Evolutionary conservation across 1,140 invertebrate species (phyloP), one percentile per base, ranked within the genome.

Genomic region (Drosophila pseudoananassae): DNA sequence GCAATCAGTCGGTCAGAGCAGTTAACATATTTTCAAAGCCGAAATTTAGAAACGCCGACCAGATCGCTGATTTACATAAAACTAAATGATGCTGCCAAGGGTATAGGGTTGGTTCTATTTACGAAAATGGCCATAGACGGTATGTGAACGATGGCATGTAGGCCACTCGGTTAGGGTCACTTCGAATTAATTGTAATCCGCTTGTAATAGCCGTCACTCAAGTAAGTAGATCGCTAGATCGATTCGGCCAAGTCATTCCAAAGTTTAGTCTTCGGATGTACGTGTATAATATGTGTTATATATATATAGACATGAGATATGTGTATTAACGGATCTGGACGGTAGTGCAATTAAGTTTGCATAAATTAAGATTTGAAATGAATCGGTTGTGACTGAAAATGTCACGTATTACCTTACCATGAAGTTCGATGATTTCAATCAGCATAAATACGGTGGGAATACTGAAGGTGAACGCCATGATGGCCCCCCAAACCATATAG

Each of bases 331-430:
- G 59, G 76, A 79, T 63, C 78, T 78, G 58, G 57, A 58, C 68
- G 73, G 83, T 59, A 85, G 65, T 70, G 66, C 51, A 70, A 85
- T 82, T 85, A 82, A 85, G 58, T 73, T 82, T 87, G 83, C 65
- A 85, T 85, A 85, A 87, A 85, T 85, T 85, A 85, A 81, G 74
- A 76, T 77, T 55, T 65, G 9, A 87, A 63, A 71, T 63, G 55
- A 58, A 49, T 60, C 57, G 79, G 33, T 51, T 69, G 43, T 57
- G 73, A 49, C 74, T 81, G 58, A 70, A 78, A 68, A 75, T 73
- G 70, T 82, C 78, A 85, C 82, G 83, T 88, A 82, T 59, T 74
- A 64, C 61, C 64, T 85, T 85, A 85, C 82, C 82, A 85, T 85
- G 83, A 88, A 78, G 64, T 61, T 76, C 73, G 52, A 75, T 63